A percentile compares a stretch with the other conserved stretches of the same genome.
phyloP scores from a whole-genome alignment of 2,797 vertebrate genomes.

The Typhlichthys subterraneus region DNA sequence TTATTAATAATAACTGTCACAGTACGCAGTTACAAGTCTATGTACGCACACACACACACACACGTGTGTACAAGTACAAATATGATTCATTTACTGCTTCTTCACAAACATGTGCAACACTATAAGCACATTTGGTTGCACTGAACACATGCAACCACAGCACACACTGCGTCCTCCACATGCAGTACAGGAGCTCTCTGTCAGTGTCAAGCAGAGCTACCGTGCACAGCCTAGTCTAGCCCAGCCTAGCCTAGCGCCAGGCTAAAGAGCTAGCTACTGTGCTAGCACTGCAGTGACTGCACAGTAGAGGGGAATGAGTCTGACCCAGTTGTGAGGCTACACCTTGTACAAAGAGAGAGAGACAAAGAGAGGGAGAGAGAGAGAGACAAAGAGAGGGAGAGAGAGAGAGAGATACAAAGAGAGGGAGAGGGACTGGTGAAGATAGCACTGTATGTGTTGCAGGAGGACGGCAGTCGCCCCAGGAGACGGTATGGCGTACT shows the following conservation, averaged over 20 bases:
- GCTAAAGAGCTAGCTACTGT: slow-evolving; percentile 25
- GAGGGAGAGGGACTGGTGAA: slow-evolving; percentile 36
- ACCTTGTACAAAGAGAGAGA: slow-evolving; percentile 57
- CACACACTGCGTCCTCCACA: slow-evolving; percentile 16
- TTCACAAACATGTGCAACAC: background rate
- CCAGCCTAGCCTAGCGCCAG: slow-evolving; percentile 40
- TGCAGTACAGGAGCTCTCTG: slow-evolving; percentile 30
- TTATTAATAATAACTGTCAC: no score
- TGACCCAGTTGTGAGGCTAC: slow-evolving; percentile 79
- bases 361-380: background rate
- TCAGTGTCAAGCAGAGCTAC: slow-evolving; percentile 30
- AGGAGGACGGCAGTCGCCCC: slow-evolving; percentile 30
- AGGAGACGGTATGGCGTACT: slow-evolving; percentile 42
- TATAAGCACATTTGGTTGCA: slow-evolving; percentile 18
- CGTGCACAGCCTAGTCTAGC: slow-evolving; percentile 16
- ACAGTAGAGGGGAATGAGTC: slow-evolving; percentile 60
- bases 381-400: slow-evolving; percentile 5
- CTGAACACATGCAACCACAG: slow-evolving; percentile 7
- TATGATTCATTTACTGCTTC: no score
- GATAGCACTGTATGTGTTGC: no score
- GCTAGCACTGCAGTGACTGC: slow-evolving; percentile 58
- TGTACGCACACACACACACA: background rate
- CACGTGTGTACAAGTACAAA: background rate
- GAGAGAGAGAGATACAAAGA: slow-evolving; percentile 32
- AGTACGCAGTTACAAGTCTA: no score